Percentiles rank a stretch among this genome's conserved stretches.
phyloP scores from a whole-genome alignment of 2,888 invertebrate species.

The Eilema depressum region DNA sequence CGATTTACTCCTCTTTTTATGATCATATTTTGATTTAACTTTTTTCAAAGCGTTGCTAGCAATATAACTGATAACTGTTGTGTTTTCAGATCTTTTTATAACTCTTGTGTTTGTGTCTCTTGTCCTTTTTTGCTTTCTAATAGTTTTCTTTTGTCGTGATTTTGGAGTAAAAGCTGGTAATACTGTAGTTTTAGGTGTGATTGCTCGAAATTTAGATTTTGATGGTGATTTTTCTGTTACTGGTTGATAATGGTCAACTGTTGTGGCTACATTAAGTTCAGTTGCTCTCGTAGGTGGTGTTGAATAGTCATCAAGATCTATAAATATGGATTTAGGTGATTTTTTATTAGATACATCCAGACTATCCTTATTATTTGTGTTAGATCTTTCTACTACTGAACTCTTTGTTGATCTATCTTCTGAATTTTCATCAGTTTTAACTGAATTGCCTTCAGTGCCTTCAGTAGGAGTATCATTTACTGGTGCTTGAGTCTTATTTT shows the following conservation, averaged over 20 bases:
- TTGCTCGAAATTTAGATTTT: background rate
- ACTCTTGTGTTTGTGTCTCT: background rate
- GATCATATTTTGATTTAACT: slow-evolving; percentile 20
- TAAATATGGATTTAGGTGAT: background rate
- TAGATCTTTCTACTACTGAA: too few relatives aligned
- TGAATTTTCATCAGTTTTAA: background rate
- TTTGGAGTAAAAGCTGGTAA: slow-evolving; percentile 5
- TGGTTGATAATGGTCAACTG: background rate
- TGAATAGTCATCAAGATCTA: background rate
- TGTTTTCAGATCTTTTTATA: slow-evolving; percentile 11
- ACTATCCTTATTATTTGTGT: too few relatives aligned
- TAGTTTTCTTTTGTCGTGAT: slow-evolving; percentile 14
- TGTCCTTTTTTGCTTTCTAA: slow-evolving; percentile 15
- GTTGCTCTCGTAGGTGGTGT: background rate
- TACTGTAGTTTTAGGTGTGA: background rate
- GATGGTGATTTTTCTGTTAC: background rate
- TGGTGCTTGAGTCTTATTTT: background rate
- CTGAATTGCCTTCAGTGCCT: background rate
- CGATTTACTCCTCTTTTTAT: slow-evolving; percentile 23
- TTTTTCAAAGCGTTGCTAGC: slow-evolving; percentile 14
- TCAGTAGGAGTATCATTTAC: background rate
- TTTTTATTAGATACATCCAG: background rate
- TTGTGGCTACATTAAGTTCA: background rate
- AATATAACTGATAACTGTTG: background rate
- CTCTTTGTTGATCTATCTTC: background rate